Conservation (phyloP, 2,888 invertebrate genomes). For the Linnaemya vulpina region DNA sequence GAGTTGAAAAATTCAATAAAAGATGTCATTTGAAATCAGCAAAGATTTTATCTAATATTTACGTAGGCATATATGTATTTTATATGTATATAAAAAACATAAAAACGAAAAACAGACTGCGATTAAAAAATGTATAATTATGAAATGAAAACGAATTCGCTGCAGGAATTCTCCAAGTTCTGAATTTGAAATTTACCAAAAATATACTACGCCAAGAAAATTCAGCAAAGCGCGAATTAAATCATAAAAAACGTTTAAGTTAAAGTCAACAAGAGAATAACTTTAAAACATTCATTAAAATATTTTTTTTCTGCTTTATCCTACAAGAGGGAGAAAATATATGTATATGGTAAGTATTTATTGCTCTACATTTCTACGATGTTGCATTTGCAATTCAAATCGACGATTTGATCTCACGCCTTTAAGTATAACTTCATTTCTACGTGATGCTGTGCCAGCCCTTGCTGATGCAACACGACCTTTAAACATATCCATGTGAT, state of each 20-base stretch:
- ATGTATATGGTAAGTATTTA: conserved; percentile 12
- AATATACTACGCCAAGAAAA: neutral
- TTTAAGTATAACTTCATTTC: conserved; percentile 81
- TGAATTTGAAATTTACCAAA: neutral
- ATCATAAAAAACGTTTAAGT: neutral
- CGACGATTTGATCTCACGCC: conserved; percentile 89
- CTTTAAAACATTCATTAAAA: conserved; percentile 9
- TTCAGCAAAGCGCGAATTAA: neutral
- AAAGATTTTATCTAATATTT: neutral
- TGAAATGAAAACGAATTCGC: neutral
- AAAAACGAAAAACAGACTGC: neutral
- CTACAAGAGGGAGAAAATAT: neutral
- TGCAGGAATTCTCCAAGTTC: too few species aligned
- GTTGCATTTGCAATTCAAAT: conserved; percentile 89
- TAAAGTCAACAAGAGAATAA: conserved; percentile 41
- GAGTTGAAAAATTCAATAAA: neutral
- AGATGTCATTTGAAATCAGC: neutral
- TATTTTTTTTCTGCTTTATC: neutral
- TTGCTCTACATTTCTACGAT: conserved; percentile 83
- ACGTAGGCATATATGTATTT: neutral
- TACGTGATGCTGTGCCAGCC: conserved; percentile 53
- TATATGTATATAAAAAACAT: neutral
- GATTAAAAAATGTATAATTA: neutral
- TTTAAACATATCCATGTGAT: conserved; percentile 80
- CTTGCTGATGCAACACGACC: conserved; percentile 70